Conservation (phyloP, 2,888 invertebrate genomes). For the Himalopsyche japonica region DNA sequence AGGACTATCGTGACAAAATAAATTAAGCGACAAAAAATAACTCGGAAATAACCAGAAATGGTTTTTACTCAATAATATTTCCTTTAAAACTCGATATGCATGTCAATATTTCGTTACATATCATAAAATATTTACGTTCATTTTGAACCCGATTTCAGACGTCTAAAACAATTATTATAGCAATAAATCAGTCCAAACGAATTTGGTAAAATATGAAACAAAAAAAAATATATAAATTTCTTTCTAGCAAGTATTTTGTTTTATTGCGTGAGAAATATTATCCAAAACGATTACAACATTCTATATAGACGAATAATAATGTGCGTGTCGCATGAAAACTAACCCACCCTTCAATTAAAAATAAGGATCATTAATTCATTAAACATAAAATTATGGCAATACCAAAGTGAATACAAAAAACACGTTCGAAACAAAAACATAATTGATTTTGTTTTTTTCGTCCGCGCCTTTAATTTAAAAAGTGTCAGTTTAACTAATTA, state of each 20-base stretch:
- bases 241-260: not conserved
- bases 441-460: not conserved
- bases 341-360: not conserved
- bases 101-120: not conserved
- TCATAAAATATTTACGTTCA: not conserved
- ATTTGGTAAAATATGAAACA: not conserved
- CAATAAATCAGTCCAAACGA: not conserved
- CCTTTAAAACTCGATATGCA: too few relatives aligned
- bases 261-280: not conserved
- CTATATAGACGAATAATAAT: not conserved
- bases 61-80: too few relatives aligned
- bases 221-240: not conserved
- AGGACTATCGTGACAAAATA: too few relatives aligned
- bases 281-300: not conserved
- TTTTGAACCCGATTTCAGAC: not conserved
- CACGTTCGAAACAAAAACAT: not conserved
- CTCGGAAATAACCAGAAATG: too few relatives aligned
- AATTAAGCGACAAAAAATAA: too few relatives aligned
- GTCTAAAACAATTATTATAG: not conserved
- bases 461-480: not conserved
- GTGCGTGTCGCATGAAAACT: not conserved
- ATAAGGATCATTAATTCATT: not conserved
- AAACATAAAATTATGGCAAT: not conserved
- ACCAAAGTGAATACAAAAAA: not conserved
- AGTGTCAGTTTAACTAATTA: not conserved